Evolutionary conservation across 2,113 vertebrate genomes (phyloP).

Genomic region (Rostratula benghalensis): DNA sequence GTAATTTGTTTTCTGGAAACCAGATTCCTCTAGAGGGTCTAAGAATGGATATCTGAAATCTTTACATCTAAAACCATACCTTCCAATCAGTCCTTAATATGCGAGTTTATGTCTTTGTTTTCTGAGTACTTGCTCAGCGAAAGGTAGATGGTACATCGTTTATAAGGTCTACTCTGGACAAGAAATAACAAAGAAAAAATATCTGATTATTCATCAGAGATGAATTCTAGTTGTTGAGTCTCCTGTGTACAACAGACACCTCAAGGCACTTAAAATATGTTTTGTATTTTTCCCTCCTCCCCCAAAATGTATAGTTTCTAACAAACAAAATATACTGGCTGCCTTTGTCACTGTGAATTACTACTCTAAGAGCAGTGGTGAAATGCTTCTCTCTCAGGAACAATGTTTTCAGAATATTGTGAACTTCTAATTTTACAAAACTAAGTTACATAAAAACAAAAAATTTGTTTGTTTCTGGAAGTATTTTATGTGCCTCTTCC

Average conservation of each 20-base stretch:
- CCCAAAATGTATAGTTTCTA: slow-evolving; percentile 34
- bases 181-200: background rate
- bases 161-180: background rate
- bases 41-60: background rate
- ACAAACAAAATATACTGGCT: slow-evolving; percentile 47
- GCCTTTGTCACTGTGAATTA: slow-evolving; percentile 61
- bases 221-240: background rate
- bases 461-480: slow-evolving; percentile 29
- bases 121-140: background rate
- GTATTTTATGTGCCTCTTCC: slow-evolving; percentile 55
- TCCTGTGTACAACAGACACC: slow-evolving; percentile 37
- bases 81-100: background rate
- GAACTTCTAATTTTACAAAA: slow-evolving; percentile 46
- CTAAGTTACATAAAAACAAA: slow-evolving; percentile 3
- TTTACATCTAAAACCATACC: background rate
- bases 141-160: background rate
- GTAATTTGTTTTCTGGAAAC: background rate
- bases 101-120: background rate
- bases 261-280: slow-evolving; percentile 32
- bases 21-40: background rate
- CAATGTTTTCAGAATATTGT: slow-evolving; percentile 49
- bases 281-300: slow-evolving; percentile 1
- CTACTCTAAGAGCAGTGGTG: slow-evolving; percentile 38
- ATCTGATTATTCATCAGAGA: slow-evolving; percentile 16
- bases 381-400: slow-evolving; percentile 63